Base-by-base conservation (phyloP, 2,797 vertebrate species). In the Microchirus variegatus region DNA sequence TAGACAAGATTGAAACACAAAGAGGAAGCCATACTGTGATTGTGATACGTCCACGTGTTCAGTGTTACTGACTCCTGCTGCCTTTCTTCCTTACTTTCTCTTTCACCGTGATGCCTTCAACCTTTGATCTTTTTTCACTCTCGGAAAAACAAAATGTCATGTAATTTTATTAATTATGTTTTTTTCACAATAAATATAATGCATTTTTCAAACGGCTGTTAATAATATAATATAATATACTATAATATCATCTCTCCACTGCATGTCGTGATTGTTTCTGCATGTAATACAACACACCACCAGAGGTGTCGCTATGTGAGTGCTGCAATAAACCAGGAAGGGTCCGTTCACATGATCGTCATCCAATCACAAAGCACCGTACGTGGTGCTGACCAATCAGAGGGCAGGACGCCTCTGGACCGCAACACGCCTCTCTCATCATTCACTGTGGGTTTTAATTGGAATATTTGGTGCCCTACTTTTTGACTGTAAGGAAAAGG, bases 331-430 rank as follows among this genome's bases (percentile, higher is more conserved):
- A 16, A 14, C n/a, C 11, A 12, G 8, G 10, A 42, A 17, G 12
- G 42, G 53, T 36, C 43, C 37, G 8, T 17, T 51, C 12, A 9
- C 31, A 0, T 1, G 14, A 9, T 9, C 0, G 38, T 4, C 35
- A 46, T 35, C 81, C 84, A 86, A 82, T 83, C 56, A 70, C 1
- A 73, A 16, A 44, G 18, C 16, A 53, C 31, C 0, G 10, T 38
- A 9, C 5, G 31, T 16, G 40, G 13, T n/a, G 12, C 1, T 55
- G 59, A 56, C 89, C 83, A 90, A 88, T 89, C 74, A 77, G 18
- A 79, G 14, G 12, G 5, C 53, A 65, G 15, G 4, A 37, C 61
- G n/a, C 1, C 19, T 5, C 9, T 4, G 1, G 6, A 1, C 19
- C 5, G 36, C 0, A 9, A 35, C 37, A 77, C 74, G 63, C 76